These are phyloP conservation scores for Gymnothorax javanicus DNA, from an alignment of 2,797 vertebrate genomes.

Conservation along the genomic window DNA sequence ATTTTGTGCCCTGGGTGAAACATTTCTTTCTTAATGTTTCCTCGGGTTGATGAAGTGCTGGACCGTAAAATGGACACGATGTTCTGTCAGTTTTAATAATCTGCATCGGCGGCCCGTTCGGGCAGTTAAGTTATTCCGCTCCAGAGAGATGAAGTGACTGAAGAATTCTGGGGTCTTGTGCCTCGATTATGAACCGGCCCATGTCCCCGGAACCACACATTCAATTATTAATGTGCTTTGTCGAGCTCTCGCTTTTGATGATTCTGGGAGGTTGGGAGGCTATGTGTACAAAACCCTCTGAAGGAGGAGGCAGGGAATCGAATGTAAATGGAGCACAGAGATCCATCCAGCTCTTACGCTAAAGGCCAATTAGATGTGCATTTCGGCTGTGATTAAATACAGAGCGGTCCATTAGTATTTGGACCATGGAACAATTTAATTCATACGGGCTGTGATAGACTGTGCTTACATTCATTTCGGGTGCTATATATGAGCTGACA, in stretches of 20 bases:
- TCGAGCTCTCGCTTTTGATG: not conserved
- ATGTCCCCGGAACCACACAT: not conserved
- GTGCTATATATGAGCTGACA: too few relatives aligned
- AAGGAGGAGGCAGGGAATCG: constrained; percentile 16
- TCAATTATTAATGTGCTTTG: constrained; percentile 9
- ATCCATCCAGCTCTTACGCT: not conserved
- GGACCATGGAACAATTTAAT: too few relatives aligned
- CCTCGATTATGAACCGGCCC: not conserved
- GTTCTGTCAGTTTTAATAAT: constrained; percentile 26
- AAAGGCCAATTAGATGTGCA: not conserved
- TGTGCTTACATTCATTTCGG: too few relatives aligned
- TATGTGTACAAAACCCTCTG: not conserved
- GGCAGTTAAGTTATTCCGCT: not conserved
- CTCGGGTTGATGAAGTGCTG: constrained; percentile 1
- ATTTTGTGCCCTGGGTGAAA: not conserved
- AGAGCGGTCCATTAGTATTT: too few relatives aligned
- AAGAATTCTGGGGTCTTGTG: not conserved
- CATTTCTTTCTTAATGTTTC: not conserved
- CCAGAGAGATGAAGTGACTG: not conserved
- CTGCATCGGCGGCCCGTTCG: not conserved
- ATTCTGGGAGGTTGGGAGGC: constrained; percentile 15
- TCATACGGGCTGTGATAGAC: too few relatives aligned
- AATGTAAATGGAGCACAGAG: constrained; percentile 20
- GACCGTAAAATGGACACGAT: not conserved
- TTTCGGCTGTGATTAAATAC: not conserved